A percentile compares a stretch with the other conserved stretches of the same genome.
These are phyloP conservation scores for Crotalus tigris DNA, from an alignment of 2,113 vertebrate species.

Conservation along the genomic window DNA sequence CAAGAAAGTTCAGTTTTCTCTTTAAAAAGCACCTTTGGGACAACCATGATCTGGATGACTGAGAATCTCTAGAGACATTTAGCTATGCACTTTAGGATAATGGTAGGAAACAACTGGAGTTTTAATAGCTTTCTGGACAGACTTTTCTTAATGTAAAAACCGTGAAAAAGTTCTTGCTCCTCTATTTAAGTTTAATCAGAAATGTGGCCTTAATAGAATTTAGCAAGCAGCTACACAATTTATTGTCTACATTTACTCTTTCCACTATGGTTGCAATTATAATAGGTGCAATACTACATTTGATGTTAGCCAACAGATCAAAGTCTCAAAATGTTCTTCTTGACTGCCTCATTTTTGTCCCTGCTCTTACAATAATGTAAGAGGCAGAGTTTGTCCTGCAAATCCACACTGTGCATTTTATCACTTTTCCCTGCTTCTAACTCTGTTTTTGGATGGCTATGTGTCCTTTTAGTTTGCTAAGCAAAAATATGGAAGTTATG, in stretches of 20 bases:
- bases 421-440: background rate
- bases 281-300: background rate
- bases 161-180: background rate
- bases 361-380: background rate
- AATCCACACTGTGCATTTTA: background rate
- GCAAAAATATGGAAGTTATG: background rate
- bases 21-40: too few species aligned
- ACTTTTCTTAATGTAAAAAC: background rate
- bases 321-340: background rate
- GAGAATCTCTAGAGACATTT: too few species aligned
- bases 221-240: background rate
- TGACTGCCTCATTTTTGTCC: background rate
- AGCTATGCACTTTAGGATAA: background rate
- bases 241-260: background rate
- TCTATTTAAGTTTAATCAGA: background rate
- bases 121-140: background rate
- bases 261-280: background rate
- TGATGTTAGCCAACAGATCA: background rate
- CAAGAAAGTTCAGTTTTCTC: too few species aligned
- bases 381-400: background rate
- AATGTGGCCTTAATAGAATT: background rate
- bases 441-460: background rate
- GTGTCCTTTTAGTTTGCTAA: background rate
- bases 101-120: background rate
- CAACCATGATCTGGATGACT: too few species aligned